Percentiles rank a stretch among this genome's conserved stretches.
Conservation (phyloP, 2,797 vertebrate species). For the Argyrosomus regius region DNA sequence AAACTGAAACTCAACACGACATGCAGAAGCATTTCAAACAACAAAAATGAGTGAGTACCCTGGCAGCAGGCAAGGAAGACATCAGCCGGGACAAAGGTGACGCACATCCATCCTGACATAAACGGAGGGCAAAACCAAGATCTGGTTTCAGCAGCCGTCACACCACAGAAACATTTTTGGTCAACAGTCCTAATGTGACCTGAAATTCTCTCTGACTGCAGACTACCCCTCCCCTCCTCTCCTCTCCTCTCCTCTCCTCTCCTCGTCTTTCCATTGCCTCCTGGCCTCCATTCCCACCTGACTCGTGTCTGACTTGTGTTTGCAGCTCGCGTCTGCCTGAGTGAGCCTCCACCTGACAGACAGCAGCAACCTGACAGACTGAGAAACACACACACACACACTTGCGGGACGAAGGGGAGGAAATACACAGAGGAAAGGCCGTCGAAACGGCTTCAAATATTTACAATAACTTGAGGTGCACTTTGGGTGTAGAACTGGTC, state of each 20-base stretch:
- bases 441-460: conserved; percentile 49
- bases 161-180: not conserved
- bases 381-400: conserved; percentile 6
- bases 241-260: not conserved
- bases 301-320: conserved; percentile 39
- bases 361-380: conserved; percentile 44
- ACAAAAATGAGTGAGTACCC: not conserved
- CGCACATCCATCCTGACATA: not conserved
- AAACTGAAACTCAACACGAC: not conserved
- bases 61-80: not conserved
- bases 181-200: not conserved
- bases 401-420: not conserved
- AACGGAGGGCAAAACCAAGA: conserved; percentile 1
- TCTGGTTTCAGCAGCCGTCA: conserved; percentile 3
- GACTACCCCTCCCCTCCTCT: not conserved
- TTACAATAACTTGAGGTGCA: conserved; percentile 37
- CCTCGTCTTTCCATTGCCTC: not conserved
- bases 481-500: conserved; percentile 15
- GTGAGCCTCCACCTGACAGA: conserved; percentile 55
- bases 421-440: not conserved
- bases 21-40: conserved; percentile 21
- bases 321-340: conserved; percentile 44
- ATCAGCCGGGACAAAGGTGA: conserved; percentile 10
- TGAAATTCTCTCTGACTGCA: conserved; percentile 6
- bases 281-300: conserved; percentile 38